Base-by-base conservation (phyloP, 2,888 invertebrate species). In the Oithona nana region DNA sequence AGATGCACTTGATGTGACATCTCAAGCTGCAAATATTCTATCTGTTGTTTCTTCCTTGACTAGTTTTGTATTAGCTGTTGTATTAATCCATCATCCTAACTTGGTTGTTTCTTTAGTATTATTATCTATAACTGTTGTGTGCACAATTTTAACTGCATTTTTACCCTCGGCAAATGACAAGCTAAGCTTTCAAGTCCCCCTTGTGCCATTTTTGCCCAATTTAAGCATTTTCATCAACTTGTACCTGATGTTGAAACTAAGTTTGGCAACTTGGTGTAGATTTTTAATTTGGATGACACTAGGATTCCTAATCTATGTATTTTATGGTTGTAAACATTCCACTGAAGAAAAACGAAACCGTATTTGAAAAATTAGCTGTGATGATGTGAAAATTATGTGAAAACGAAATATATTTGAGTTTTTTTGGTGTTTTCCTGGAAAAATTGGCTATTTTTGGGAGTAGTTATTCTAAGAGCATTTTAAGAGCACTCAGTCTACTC, bases 191-290 rank as follows among this genome's bases (percentile, higher is more conserved):
- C 11, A 57, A 39, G 58, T 58, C 22, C 58, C 58, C 20, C 39
- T 58, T 2, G 85, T 90, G 0, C 92, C 92, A 1, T 74, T 86
- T 64, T 72, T 90, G 60, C 90, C 90, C 0, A 83, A 83, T 48
- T 69, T 86, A 54, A 88, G 88, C 70, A 83, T 88, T 66, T 78
- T 88, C 67, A 77, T 85, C 52, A 92, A 92, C 71, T 78, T 88
- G 63, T 86, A 88, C 71, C 75, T 92, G 26, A 88, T 92, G 88
- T 75, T 86, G 63, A 81, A 86, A 73, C 75, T 92, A 67, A 84
- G 84, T 66, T 68, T 73, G 0, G 76, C 79, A 66, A 90, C 90
- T 0, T 92, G 92, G 90, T 76, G 88, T n/a, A 75, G 88, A 66
- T 86, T 89, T 70, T 75, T 75, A 2, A 75, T 87, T 30, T 92